Evolutionary conservation across 2,113 vertebrate genomes (phyloP).

Genomic region (Heterotilapia buettikoferi): DNA sequence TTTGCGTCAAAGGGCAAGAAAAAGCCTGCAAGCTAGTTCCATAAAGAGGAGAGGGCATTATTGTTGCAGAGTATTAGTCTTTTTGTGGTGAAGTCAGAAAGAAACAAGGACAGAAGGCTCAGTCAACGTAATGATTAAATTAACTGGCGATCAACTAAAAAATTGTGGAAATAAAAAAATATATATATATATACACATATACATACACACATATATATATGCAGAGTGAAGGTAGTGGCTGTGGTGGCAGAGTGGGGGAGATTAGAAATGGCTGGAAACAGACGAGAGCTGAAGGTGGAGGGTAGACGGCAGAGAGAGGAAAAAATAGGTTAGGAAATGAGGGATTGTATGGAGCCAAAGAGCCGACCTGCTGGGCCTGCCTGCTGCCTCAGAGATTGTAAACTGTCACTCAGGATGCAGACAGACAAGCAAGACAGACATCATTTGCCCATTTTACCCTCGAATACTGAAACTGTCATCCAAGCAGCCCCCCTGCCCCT

Average conservation of each 20-base stretch:
- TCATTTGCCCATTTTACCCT: constrained; percentile 59
- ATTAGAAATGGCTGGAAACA: constrained; percentile 32
- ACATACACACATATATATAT: not conserved
- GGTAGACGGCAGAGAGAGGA: not conserved
- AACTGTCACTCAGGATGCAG: constrained; percentile 70
- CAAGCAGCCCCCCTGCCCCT: not conserved
- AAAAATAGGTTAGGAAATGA: constrained; percentile 37
- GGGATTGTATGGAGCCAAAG: constrained; percentile 44
- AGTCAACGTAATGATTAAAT: not conserved
- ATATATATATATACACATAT: not conserved
- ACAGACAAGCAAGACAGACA: constrained; percentile 62
- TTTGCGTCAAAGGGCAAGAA: not conserved
- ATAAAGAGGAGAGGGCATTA: not conserved
- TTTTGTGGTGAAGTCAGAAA: not conserved
- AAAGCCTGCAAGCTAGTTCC: not conserved
- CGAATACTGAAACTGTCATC: constrained; percentile 26
- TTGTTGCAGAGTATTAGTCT: not conserved
- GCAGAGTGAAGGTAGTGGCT: not conserved
- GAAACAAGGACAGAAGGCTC: not conserved
- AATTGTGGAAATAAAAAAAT: not conserved
- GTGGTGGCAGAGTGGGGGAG: not conserved
- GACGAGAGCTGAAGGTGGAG: constrained; percentile 32
- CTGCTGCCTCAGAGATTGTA: constrained; percentile 65
- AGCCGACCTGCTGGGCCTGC: constrained; percentile 55
- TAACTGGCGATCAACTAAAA: not conserved